Evolutionary conservation across 64 coral and sea anemone species (phyloP).

Genomic region (Dendronephthya gigantea): DNA sequence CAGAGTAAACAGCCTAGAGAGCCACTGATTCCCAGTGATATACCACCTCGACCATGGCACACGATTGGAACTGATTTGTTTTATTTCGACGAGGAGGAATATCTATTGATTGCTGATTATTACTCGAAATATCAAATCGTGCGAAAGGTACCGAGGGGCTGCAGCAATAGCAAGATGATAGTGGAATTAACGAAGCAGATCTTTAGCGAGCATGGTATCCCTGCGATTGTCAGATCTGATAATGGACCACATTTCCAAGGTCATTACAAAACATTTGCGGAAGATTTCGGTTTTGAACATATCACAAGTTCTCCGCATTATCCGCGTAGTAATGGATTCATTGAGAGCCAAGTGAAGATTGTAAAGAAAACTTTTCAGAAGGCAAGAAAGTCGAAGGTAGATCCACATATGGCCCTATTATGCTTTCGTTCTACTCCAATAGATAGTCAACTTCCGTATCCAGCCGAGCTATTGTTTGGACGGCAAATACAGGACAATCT

Average conservation of each 20-base stretch:
- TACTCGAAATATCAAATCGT: conserved; percentile 31
- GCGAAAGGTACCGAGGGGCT: conserved; percentile 18
- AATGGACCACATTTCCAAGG: conserved; percentile 36
- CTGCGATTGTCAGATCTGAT: conserved; percentile 27
- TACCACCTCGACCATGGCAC: conserved; percentile 31
- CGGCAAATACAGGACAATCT: conserved; percentile 35
- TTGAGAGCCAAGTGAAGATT: conserved; percentile 25
- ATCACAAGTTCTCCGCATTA: neutral
- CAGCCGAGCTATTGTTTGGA: too few relatives aligned
- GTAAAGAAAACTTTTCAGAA: neutral
- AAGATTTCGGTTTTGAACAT: conserved; percentile 38
- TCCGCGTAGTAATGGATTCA: conserved; percentile 27
- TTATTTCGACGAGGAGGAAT: conserved; percentile 17
- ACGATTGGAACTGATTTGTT: conserved; percentile 17
- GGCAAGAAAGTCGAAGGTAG: neutral
- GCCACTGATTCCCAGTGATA: conserved; percentile 24
- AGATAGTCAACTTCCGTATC: conserved; percentile 26
- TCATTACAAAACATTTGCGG: conserved; percentile 18
- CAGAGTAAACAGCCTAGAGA: too few relatives aligned
- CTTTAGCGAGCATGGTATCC: conserved; percentile 36
- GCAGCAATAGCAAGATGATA: conserved; percentile 28
- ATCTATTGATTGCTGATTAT: conserved; percentile 41
- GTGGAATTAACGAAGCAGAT: conserved; percentile 31
- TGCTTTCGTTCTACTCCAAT: conserved; percentile 21
- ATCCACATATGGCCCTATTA: neutral